Base-by-base conservation (phyloP, 1,140 invertebrate genomes). In the Hyposmocoma kahamanoa region DNA sequence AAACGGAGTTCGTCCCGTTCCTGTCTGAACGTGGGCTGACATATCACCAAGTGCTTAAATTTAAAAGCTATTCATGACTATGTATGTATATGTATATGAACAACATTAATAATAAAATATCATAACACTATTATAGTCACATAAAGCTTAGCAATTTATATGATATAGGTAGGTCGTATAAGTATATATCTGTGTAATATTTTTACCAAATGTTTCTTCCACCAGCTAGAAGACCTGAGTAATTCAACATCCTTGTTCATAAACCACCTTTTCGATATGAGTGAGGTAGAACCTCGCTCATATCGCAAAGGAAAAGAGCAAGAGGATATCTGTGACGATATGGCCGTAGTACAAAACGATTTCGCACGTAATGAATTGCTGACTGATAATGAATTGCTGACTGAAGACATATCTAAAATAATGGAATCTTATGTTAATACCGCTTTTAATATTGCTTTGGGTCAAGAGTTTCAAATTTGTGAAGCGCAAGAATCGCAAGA, bases 171-270 rank as follows among this genome's bases (percentile, higher is more conserved):
- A n/a, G n/a, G n/a, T n/a, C n/a, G n/a, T n/a, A n/a, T n/a, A n/a
- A n/a, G n/a, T 15, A 11, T 44, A 21, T 38, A 20, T 30, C 6
- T 34, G 1, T 2, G 19, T 28, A 5, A 10, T 26, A 22, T 56
- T 53, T 36, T 11, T 45, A 13, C 10, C 6, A 19, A 28, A 34
- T 39, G 19, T 24, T 38, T 38, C 28, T 48, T 55, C 39, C 46
- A 66, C 58, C 36, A 30, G 11, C 32, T 56, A 47, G 45, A 55
- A 30, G 53, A 55, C 28, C 47, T 66, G 22, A 50, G 39, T 8
- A 66, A 67, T 22, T 80, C 74, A 6, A 71, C 79, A n/a, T 77
- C 76, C 0, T 64, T 68, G 48, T 73, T 75, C 49, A 77, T 80
- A 21, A 77, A 66, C 39, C 49, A 72, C 46, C 45, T 83, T 22